Base-by-base conservation (phyloP, 2,888 invertebrate species). In the Dicyrtomina minuta region DNA sequence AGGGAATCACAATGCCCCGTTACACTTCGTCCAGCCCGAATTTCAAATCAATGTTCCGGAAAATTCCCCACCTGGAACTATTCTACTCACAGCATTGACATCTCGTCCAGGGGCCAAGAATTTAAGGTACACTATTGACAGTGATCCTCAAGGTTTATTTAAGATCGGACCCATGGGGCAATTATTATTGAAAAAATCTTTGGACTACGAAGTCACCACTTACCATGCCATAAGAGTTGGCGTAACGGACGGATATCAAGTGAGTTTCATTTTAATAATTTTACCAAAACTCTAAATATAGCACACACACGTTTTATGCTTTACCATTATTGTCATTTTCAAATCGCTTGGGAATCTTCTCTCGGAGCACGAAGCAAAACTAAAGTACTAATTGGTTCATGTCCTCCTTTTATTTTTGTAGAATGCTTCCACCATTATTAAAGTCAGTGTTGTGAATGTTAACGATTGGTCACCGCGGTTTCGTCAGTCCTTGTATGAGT, bases 401-500 rank as follows among this genome's bases (percentile, higher is more conserved):
- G n/a, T n/a, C n/a, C n/a, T n/a, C n/a, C n/a, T n/a, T n/a, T n/a
- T n/a, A n/a, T n/a, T 33, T 33, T 33, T 33, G 33, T 33, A 92
- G 91, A 93, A 93, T 81, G 92, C 93, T 81, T 91, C 92, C 0
- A 89, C 93, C 0, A 86, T 88, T 8, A 88, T 94, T 2, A 90
- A 90, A 79, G 86, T 95, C 33, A 88, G 90, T 1, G 90, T 95
- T 17, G 84, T 89, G 77, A 90, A 94, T 81, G 91, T 93, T 10
- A 95, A 95, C 83, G 94, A 95, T 81, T 94, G 94, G 93, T 93
- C 93, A 82, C 95, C 95, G 0, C 86, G 92, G 68, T 95, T 95
- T 84, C 87, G 91, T 1, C 89, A 91, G 82, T 89, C 91, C 5
- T 90, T 92, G 81, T 95, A 94, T 82, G 92, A 93, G 83, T 94